Base-by-base conservation (phyloP, 2,113 vertebrate genomes). In the Xyliphius kryptos region DNA sequence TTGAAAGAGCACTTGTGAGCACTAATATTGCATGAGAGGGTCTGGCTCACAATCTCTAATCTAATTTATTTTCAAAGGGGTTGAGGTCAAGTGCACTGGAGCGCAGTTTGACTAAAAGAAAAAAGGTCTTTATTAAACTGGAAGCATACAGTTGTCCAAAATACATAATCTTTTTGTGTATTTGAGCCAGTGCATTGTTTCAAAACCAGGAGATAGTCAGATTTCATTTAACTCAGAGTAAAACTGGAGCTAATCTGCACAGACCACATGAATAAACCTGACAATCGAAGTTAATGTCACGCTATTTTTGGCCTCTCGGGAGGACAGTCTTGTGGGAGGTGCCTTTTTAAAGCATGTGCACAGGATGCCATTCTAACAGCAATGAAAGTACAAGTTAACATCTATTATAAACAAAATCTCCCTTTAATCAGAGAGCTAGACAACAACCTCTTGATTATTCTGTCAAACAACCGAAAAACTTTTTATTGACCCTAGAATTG, bases 321-420 rank as follows among this genome's bases (percentile, higher is more conserved):
- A 47, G 51, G 51, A 55, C 38, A 50, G 47, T 2, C 15, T 10
- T 60, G 46, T 17, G 49, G 61, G 38, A 44, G 61, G 48, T 1
- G 3, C 19, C 53, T 16, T 16, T 48, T 63, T 44, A 44, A 54
- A 63, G 10, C 49, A 32, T 16, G 22, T 52, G 48, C 13, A 38
- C 21, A 36, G 50, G 50, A 17, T 63, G 51, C 61, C 61, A 55
- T 19, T 44, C 11, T 52, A 21, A 55, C 41, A 47, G 14, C 1
- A 54, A 55, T 47, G 41, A 22, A 55, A 47, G 50, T 20, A 46
- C 41, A 36, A 46, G 53, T 63, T 54, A 54, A 21, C 5, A 50
- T 36, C 44, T 4, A 20, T 61, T n/a, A 38, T 55, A 36, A 46
- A 17, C 44, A 54, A n/a, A 46, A 38, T 22, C 14, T 10, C 16